Evolutionary conservation across 2,888 invertebrate genomes (phyloP).

Genomic region (Euzetes globulus): DNA sequence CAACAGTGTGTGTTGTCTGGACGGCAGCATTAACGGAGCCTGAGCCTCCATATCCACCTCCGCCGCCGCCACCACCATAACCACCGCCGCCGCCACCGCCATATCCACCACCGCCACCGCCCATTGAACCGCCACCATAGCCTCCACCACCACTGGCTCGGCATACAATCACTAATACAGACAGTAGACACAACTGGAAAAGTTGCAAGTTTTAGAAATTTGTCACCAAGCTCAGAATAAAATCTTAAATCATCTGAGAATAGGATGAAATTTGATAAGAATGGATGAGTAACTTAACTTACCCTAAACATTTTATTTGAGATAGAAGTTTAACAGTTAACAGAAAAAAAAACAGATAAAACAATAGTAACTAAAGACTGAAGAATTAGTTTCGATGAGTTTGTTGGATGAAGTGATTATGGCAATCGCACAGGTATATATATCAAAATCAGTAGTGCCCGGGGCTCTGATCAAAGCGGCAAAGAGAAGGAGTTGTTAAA

Average conservation of each 20-base stretch:
- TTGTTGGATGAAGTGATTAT: too few relatives aligned
- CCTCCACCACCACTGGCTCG: background rate
- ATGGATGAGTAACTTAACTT: background rate
- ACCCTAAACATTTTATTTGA: background rate
- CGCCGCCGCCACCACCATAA: conserved; percentile 10
- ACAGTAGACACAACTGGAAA: background rate
- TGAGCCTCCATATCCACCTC: conserved; percentile 18
- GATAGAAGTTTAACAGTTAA: background rate
- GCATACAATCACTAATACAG: background rate
- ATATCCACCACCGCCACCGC: conserved; percentile 11
- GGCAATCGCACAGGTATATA: too few relatives aligned
- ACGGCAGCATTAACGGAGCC: conserved; percentile 32
- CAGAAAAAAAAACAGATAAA: too few relatives aligned
- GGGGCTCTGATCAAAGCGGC: too few relatives aligned
- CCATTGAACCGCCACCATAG: background rate
- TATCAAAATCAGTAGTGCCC: too few relatives aligned
- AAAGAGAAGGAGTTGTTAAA: too few relatives aligned
- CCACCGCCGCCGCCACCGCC: conserved; percentile 14
- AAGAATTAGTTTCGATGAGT: too few relatives aligned
- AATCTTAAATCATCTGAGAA: too few relatives aligned
- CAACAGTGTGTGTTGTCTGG: conserved; percentile 30
- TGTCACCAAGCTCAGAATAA: too few relatives aligned
- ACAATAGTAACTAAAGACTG: too few relatives aligned
- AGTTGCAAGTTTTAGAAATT: background rate
- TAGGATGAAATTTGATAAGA: too few relatives aligned